Evolutionary conservation across 1,140 invertebrate species (phyloP), one percentile per base, ranked within the genome.

Genomic region (Pogonus chalceus): DNA sequence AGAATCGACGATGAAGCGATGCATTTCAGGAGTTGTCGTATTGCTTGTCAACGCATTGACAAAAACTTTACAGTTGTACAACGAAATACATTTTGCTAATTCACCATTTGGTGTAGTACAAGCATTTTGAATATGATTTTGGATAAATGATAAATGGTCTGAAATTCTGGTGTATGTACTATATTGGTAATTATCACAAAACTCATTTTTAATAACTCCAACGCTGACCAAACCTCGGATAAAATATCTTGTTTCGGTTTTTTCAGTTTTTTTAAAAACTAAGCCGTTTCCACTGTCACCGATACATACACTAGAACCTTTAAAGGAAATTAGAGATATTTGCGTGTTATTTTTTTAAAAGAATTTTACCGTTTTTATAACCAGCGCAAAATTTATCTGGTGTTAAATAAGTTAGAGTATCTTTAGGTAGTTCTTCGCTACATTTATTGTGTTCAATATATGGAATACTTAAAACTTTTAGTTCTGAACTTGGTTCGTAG

Each of bases 141-240:
- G 31, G 9, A 9, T 35, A 9, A 35, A 9, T 35, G n/a, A n/a
- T n/a, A 9, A 35, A 9, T 35, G 9, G n/a, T 9, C 31, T 35
- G n/a, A 9, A 35, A 35, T 35, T 9, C 9, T 35, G 31, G 31
- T 35, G n/a, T 35, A n/a, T 35, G 9, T 35, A 9, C 31, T 35
- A 9, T n/a, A 35, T n/a, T 9, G n/a, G 9, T n/a, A 35, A 9
- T 35, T n/a, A 9, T 35, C 31, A 9, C n/a, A 35, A n/a, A 9
- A 35, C 31, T 35, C n/a, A n/a, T 23, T 18, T 2, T 48, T 55
- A 60, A 10, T 48, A 26, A 31, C 23, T 55, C 21, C 62, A 52
- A 7, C n/a, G 7, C 31, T 35, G 31, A 35, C 7, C n/a, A 35
- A n/a, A 9, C n/a, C 7, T 35, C 31, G 31, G 31, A 35, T n/a